Evolutionary conservation across 2,113 vertebrate species (phyloP), one percentile per base, ranked within the genome.

Genomic region (Bos javanicus): DNA sequence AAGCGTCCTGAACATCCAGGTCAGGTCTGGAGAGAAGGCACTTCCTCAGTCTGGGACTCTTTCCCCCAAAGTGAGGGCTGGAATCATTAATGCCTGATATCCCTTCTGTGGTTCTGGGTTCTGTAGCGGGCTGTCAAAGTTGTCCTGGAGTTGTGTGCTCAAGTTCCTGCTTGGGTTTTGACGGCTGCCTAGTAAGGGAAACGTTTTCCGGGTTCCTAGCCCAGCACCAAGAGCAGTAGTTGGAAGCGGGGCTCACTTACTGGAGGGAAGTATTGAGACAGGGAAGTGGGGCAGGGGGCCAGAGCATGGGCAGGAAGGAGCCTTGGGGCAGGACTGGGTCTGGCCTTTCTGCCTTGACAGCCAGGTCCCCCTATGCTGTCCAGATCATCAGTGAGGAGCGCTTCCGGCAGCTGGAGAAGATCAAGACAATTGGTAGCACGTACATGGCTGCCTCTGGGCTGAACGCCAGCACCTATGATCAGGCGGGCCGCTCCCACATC

Each of bases 371-470:
- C 6, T 33, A 9, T 56, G 11, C 64, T 28, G 67, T 74, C 46
- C 98, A 99, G 99, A 99, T 99, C 95, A 99, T 99, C 98, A 99
- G 99, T 11, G 99, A 99, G 96, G 99, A 99, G 86, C 99, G 99
- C 84, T 99, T 99, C 98, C 98, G 99, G 92, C 99, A 99, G 98
- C 99, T 99, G 95, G 99, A 99, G 98, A 99, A 99, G 99, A 99
- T 99, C 98, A 99, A 99, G 98, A 99, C 99, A 3, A 99, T 99
- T 0, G 99, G 99, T 62, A 99, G 99, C 98, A 99, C 99, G 57
- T 99, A 99, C 99, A 99, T 99, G 99, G 99, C 99, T 0, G 99
- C 99, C 2, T 99, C 99, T 0, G 99, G 99, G 64, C 99, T 99
- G 26, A 99, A 99, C 1, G 99, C 99, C 96, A 99, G 99, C 98